phyloP scores from a whole-genome alignment of 2,797 vertebrate species.

The Hipposideros larvatus region DNA sequence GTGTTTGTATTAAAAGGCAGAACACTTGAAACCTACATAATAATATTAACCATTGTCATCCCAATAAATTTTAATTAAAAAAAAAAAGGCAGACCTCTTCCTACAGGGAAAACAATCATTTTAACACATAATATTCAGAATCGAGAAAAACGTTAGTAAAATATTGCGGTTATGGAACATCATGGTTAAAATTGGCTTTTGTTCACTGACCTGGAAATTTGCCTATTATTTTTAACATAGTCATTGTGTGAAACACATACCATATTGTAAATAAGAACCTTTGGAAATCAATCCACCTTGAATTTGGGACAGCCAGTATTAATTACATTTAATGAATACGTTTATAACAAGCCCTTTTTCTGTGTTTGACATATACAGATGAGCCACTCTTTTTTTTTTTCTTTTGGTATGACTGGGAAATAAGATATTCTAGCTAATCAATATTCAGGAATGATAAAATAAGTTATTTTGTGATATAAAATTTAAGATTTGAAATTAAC shows the following conservation, averaged over 20 bases:
- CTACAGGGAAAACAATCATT: background rate
- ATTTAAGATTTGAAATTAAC: slow-evolving; percentile 27
- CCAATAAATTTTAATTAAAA: too few species aligned
- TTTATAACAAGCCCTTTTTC: background rate
- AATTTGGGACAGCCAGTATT: background rate
- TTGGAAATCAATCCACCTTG: background rate
- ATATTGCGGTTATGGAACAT: background rate
- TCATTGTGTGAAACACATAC: background rate
- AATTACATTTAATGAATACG: background rate
- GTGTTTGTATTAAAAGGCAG: background rate
- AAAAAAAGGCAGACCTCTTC: background rate
- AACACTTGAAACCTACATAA: too few species aligned
- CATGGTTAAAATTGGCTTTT: background rate
- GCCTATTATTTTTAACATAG: background rate
- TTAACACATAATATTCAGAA: background rate
- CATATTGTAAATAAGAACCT: background rate
- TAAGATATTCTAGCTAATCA: background rate
- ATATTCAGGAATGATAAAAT: background rate
- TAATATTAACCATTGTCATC: too few species aligned
- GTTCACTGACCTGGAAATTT: background rate
- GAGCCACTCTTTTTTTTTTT: background rate
- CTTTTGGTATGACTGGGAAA: background rate
- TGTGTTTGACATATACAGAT: background rate
- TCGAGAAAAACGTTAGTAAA: background rate
- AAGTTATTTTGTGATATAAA: background rate